Percentiles rank a stretch among this genome's conserved stretches.
Evolutionary conservation across 2,797 vertebrate genomes (phyloP).

Genomic region (Eidolon dupreanum): DNA sequence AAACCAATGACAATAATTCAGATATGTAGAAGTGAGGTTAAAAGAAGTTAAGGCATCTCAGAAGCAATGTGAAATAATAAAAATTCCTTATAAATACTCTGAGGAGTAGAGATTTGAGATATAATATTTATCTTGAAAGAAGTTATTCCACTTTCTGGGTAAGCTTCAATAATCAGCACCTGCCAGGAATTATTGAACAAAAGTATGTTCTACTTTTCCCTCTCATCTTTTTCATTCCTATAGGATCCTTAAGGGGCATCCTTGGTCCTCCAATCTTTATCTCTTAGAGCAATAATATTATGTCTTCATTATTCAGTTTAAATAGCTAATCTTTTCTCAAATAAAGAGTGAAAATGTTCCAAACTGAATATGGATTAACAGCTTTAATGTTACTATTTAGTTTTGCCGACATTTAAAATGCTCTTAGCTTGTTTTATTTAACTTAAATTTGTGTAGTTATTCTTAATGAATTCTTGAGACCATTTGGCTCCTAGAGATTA

Average conservation of each 20-base stretch:
- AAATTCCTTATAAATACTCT: slow-evolving; percentile 15
- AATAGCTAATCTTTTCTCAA: neutral
- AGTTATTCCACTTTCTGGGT: neutral
- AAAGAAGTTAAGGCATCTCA: slow-evolving; percentile 31
- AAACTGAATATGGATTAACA: neutral
- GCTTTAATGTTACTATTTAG: neutral
- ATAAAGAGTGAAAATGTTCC: neutral
- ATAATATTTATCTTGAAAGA: neutral
- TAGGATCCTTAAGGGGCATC: neutral
- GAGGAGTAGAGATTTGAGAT: neutral
- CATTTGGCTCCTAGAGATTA: neutral
- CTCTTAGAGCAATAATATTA: neutral
- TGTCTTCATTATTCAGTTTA: neutral
- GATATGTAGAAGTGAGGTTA: neutral
- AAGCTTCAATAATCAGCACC: neutral
- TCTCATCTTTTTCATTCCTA: neutral
- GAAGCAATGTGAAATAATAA: neutral
- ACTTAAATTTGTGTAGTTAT: neutral
- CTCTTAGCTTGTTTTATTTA: neutral
- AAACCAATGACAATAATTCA: slow-evolving; percentile 52
- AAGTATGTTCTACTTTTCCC: neutral
- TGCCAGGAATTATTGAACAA: neutral
- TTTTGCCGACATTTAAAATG: neutral
- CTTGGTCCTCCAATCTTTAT: neutral
- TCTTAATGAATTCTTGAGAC: neutral